These are phyloP conservation scores for Lapara coniferarum DNA, from an alignment of 2,888 invertebrate genomes.

Conservation along the genomic window DNA sequence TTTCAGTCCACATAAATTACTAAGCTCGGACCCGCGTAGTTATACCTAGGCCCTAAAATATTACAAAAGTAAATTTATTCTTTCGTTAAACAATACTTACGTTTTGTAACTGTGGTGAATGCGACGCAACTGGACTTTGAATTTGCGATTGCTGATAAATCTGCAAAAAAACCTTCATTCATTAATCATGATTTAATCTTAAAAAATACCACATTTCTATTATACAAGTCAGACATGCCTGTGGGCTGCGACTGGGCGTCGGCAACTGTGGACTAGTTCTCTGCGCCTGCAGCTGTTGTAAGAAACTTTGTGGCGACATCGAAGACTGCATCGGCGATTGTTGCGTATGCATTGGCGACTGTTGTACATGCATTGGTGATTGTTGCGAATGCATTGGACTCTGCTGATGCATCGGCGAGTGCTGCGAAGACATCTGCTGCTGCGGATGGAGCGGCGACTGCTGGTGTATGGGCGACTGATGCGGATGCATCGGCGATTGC, in stretches of 20 bases:
- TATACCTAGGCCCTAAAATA: too few species aligned
- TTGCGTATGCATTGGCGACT: conserved; percentile 65
- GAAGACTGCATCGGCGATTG: conserved; percentile 66
- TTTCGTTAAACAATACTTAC: conserved; percentile 50
- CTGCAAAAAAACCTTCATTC: conserved; percentile 48
- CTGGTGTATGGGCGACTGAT: conserved; percentile 68
- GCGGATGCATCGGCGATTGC: conserved; percentile 60
- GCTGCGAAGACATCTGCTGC: conserved; percentile 54
- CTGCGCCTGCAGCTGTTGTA: conserved; percentile 73
- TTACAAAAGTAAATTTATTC: too few species aligned
- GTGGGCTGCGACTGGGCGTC: conserved; percentile 78
- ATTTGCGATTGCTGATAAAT: conserved; percentile 80
- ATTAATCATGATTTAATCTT: conserved; percentile 3
- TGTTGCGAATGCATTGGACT: conserved; percentile 64
- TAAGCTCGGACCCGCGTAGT: too few species aligned
- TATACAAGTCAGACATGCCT: conserved; percentile 50
- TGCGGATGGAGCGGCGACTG: conserved; percentile 62
- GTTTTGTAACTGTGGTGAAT: conserved; percentile 77
- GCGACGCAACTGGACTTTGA: conserved; percentile 77
- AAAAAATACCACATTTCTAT: neutral
- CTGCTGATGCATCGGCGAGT: conserved; percentile 58
- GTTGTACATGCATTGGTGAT: conserved; percentile 62
- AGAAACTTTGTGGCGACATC: conserved; percentile 64
- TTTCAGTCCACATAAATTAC: too few species aligned
- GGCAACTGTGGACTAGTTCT: conserved; percentile 78